Conservation (phyloP, 2,888 invertebrate genomes). For the Formica aserva region DNA sequence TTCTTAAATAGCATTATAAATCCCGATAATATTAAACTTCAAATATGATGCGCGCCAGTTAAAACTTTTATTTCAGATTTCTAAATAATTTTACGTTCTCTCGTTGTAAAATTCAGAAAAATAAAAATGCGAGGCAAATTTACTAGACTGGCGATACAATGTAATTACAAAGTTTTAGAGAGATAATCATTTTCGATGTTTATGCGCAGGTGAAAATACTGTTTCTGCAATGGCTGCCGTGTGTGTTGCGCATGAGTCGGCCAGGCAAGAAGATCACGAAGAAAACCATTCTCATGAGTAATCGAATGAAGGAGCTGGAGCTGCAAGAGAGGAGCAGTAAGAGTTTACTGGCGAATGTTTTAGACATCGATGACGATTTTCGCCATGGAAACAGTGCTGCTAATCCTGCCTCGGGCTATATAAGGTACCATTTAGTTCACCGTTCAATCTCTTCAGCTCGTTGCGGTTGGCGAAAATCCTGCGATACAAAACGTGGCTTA, state of each 20-base stretch:
- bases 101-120: not conserved
- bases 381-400: constrained; percentile 89
- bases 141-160: not conserved
- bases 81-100: not conserved
- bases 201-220: constrained; percentile 95
- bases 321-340: constrained; percentile 97
- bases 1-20: constrained; percentile 17
- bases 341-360: constrained; percentile 96
- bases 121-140: not conserved
- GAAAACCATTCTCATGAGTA: constrained; percentile 95
- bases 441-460: constrained; percentile 5
- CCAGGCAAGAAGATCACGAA: constrained; percentile 97
- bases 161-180: constrained; percentile 16
- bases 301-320: constrained; percentile 96
- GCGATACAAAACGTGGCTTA: not conserved
- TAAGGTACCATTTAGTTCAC: constrained; percentile 74
- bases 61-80: constrained; percentile 5
- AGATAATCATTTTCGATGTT: constrained; percentile 18
- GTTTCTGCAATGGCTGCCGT: constrained; percentile 99
- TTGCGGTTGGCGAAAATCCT: constrained; percentile 9
- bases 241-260: constrained; percentile 97
- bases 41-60: not conserved
- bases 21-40: constrained; percentile 12
- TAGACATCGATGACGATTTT: constrained; percentile 98
- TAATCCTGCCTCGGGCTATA: constrained; percentile 79